Evolutionary conservation across 2,888 invertebrate genomes (phyloP).

Genomic region (Caradrina kadenii): DNA sequence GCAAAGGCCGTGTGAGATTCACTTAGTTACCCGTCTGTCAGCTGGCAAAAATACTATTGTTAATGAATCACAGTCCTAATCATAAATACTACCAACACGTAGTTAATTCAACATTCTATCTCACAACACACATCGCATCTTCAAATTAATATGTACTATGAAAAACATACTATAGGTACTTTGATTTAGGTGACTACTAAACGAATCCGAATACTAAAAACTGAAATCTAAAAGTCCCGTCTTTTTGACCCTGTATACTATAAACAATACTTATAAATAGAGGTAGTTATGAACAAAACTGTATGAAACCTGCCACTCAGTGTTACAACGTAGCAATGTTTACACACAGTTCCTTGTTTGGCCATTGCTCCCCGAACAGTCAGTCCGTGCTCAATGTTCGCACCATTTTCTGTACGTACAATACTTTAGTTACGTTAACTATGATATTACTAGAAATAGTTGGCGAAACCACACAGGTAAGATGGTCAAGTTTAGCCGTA

Average conservation of each 20-base stretch:
- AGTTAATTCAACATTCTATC: conserved; percentile 16
- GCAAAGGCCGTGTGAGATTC: no score
- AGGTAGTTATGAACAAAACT: conserved; percentile 71
- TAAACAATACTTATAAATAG: conserved; percentile 70
- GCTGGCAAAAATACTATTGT: no score
- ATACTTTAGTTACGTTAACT: conserved; percentile 3
- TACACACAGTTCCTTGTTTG: conserved; percentile 31
- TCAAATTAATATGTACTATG: conserved; percentile 24
- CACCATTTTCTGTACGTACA: not conserved
- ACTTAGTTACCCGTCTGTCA: no score
- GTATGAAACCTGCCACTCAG: conserved; percentile 70
- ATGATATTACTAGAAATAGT: not conserved
- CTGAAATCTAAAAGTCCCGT: conserved; percentile 36
- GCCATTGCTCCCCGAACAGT: conserved; percentile 3
- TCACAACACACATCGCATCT: conserved; percentile 36
- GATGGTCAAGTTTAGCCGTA: not conserved
- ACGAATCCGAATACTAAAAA: conserved; percentile 55
- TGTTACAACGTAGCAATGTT: conserved; percentile 50
- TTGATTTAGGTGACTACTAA: conserved; percentile 62
- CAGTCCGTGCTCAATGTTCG: not conserved
- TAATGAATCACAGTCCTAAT: no score
- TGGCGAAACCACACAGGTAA: conserved; percentile 1
- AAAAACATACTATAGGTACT: conserved; percentile 58
- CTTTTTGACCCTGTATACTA: conserved; percentile 14
- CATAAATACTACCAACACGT: no score